A percentile compares a stretch with the other conserved stretches of the same genome.
Conservation (phyloP, 1,140 invertebrate genomes). For the Drosophila paulistorum region DNA sequence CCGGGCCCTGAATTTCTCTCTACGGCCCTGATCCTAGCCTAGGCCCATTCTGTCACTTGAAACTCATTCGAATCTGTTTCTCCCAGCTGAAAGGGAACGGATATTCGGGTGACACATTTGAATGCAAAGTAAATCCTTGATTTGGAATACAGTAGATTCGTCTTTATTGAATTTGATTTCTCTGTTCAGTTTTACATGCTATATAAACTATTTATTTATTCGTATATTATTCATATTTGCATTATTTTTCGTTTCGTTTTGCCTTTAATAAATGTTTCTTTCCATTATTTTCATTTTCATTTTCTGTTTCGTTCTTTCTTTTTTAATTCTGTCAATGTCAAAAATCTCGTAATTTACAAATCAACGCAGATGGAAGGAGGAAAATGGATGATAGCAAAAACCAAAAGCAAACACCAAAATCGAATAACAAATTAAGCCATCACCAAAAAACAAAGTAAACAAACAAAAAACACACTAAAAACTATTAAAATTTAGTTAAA, state of each 20-base stretch:
- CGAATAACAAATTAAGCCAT: conserved; percentile 2
- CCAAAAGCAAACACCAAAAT: neutral
- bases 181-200: conserved; percentile 79
- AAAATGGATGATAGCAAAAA: neutral
- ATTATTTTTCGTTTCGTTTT: conserved; percentile 29
- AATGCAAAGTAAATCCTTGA: conserved; percentile 9
- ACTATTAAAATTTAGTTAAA: conserved; percentile 35
- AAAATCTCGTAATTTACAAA: conserved; percentile 27
- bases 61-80: no score
- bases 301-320: neutral
- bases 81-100: no score
- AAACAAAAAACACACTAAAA: conserved; percentile 17
- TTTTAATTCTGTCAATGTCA: conserved; percentile 1
- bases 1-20: no score
- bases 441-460: conserved; percentile 4
- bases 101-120: no score
- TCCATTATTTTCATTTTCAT: conserved; percentile 14
- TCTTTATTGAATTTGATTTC: conserved; percentile 81
- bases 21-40: no score
- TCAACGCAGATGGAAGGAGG: conserved; percentile 13
- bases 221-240: conserved; percentile 69
- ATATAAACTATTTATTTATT: conserved; percentile 74
- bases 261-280: conserved; percentile 1
- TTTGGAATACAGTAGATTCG: conserved; percentile 79
- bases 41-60: no score